Conservation (phyloP, 2,113 vertebrate species). For the Alligator mississippiensis region DNA sequence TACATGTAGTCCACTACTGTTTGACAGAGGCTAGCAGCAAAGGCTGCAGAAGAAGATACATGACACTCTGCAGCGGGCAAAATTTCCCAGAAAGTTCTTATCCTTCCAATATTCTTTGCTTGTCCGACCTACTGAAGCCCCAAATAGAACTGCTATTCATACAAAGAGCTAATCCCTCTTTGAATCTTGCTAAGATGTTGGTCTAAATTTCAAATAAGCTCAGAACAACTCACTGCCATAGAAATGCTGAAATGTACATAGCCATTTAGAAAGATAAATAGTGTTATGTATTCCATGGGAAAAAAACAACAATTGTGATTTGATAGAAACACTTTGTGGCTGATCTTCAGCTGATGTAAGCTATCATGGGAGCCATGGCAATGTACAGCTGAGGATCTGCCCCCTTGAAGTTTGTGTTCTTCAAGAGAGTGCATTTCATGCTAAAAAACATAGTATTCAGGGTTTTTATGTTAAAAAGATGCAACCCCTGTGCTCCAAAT, state of each 20-base stretch:
- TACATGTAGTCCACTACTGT: background rate
- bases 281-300: background rate
- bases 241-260: background rate
- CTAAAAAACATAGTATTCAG: too few relatives aligned
- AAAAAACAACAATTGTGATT: background rate
- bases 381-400: too few relatives aligned
- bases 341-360: background rate
- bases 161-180: background rate
- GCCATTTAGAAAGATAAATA: background rate
- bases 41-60: background rate
- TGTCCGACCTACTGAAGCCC: background rate
- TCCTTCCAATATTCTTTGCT: background rate
- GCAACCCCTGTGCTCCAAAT: background rate
- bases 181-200: accelerated
- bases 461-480: background rate
- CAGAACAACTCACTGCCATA: background rate
- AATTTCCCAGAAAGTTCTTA: background rate
- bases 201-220: background rate
- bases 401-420: too few relatives aligned
- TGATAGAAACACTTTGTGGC: background rate
- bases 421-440: too few relatives aligned
- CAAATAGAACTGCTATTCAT: background rate
- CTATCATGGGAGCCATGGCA: background rate
- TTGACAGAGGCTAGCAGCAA: background rate
- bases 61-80: background rate